phyloP scores from a whole-genome alignment of 2,797 vertebrate genomes.

The Bucorvus abyssinicus region DNA sequence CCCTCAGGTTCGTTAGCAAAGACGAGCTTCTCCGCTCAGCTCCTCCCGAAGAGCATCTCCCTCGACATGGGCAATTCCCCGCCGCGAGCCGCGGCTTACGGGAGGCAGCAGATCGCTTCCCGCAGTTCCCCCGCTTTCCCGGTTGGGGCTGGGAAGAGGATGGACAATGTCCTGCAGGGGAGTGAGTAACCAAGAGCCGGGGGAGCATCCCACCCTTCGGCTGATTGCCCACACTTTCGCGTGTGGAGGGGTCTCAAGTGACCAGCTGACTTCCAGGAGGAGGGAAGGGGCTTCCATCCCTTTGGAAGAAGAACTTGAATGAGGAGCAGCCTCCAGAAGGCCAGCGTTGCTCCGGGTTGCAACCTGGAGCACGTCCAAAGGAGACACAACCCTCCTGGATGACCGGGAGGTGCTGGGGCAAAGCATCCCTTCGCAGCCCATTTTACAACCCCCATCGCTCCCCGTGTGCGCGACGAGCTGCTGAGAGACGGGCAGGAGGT shows the following conservation, averaged over 20 bases:
- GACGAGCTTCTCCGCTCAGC: background rate
- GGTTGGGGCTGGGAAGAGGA: background rate
- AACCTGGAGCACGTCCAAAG: background rate
- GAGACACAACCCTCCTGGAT: background rate
- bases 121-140: background rate
- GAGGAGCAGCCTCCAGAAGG: background rate
- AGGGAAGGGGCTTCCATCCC: background rate
- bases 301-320: background rate
- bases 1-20: background rate
- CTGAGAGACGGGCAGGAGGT: background rate
- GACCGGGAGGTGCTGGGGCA: background rate
- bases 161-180: accelerated
- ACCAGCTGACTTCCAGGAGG: background rate
- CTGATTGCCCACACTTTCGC: background rate
- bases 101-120: background rate
- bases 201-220: background rate
- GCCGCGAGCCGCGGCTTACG: accelerated
- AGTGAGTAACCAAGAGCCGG: background rate
- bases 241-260: background rate
- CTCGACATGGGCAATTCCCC: background rate
- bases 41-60: background rate
- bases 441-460: background rate
- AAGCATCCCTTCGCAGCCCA: background rate
- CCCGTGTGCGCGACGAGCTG: background rate
- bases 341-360: background rate